A percentile compares a stretch with the other conserved stretches of the same genome.
These are phyloP conservation scores for Peromyscus aztecus DNA, from an alignment of 2,797 vertebrate genomes.

Conservation along the genomic window DNA sequence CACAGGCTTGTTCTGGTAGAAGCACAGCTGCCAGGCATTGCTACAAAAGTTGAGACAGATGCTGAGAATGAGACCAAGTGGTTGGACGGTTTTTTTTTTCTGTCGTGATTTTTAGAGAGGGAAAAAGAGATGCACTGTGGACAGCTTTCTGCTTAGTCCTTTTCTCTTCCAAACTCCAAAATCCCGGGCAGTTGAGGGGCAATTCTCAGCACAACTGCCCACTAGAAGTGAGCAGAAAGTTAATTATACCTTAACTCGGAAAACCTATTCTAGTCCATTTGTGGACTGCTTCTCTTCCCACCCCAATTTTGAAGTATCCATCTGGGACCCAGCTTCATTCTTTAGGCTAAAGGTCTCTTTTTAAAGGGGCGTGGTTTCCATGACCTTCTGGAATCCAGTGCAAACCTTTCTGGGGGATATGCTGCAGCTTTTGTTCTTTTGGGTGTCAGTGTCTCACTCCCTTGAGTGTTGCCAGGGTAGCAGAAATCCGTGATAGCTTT, in stretches of 20 bases:
- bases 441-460: background rate
- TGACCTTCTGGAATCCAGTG: background rate
- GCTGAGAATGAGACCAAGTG: constrained; percentile 23
- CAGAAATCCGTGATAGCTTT: background rate
- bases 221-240: constrained; percentile 46
- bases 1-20: background rate
- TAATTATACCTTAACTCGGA: constrained; percentile 60
- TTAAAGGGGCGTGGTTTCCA: background rate
- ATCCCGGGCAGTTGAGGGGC: background rate
- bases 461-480: background rate
- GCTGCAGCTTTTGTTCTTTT: background rate
- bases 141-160: constrained; percentile 45
- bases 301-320: background rate
- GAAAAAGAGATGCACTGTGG: background rate
- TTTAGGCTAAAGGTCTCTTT: constrained; percentile 51
- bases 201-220: constrained; percentile 40
- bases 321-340: background rate
- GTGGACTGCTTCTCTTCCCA: background rate
- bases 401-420: constrained; percentile 24
- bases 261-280: constrained; percentile 41
- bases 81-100: background rate
- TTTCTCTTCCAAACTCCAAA: constrained; percentile 56
- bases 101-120: constrained; percentile 45
- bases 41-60: background rate
- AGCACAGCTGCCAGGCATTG: background rate